These are phyloP conservation scores for Cyprinodon brontotheroides DNA, from an alignment of 2,113 vertebrate genomes.

Conservation along the genomic window DNA sequence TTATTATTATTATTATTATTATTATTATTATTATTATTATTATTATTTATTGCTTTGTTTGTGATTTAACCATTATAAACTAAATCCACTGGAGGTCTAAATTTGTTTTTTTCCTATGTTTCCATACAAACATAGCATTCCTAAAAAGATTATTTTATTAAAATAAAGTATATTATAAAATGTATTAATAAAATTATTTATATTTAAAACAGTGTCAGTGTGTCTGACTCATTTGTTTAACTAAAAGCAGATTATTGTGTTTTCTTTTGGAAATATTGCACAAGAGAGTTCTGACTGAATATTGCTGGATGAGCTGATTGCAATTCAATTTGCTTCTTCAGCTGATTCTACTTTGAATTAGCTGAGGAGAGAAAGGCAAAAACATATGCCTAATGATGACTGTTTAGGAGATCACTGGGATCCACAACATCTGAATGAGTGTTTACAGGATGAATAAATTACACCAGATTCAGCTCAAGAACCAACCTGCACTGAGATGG, in stretches of 20 bases:
- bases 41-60: too few species aligned
- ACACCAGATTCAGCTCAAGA: not conserved
- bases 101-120: too few species aligned
- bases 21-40: too few species aligned
- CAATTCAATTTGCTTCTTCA: not conserved
- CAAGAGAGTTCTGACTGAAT: not conserved
- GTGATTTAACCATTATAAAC: too few species aligned
- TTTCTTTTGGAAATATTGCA: not conserved
- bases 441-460: constrained; percentile 3
- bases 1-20: too few species aligned
- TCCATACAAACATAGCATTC: too few species aligned
- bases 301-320: not conserved
- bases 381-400: constrained; percentile 11
- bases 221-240: not conserved
- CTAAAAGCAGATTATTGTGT: not conserved
- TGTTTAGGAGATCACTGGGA: constrained; percentile 1
- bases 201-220: not conserved
- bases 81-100: too few species aligned
- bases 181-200: not conserved
- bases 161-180: too few species aligned
- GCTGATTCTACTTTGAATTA: constrained; percentile 23
- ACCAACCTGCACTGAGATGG: not conserved
- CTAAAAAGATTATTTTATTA: too few species aligned
- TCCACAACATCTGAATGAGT: constrained; percentile 10
- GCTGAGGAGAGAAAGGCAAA: constrained; percentile 17